These are phyloP conservation scores for Halocynthia aurantium DNA, from an alignment of 23 tunicate species.

Conservation along the genomic window DNA sequence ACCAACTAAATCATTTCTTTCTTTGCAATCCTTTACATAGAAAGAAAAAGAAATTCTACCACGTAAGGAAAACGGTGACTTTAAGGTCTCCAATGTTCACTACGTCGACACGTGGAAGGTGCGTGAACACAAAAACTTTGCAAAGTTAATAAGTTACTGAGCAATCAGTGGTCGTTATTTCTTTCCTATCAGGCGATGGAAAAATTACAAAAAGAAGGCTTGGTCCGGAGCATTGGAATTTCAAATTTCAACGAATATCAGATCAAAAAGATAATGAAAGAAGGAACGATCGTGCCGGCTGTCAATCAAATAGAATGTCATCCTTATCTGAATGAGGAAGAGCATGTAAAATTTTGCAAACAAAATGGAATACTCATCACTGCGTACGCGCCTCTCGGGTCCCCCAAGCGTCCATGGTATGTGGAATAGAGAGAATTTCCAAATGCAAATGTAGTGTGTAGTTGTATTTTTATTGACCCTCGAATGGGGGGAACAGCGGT, in stretches of 20 bases:
- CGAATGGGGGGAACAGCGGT: neutral
- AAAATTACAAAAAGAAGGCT: constrained; percentile 51
- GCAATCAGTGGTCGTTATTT: neutral
- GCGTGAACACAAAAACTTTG: neutral
- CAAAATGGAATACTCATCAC: constrained; percentile 58
- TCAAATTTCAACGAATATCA: constrained; percentile 87
- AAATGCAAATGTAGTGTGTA: neutral
- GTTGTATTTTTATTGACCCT: neutral
- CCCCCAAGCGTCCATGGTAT: constrained; percentile 68
- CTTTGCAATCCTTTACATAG: too few species aligned
- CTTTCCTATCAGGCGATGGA: constrained; percentile 48
- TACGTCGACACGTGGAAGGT: constrained; percentile 89
- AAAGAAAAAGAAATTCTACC: constrained; percentile 26
- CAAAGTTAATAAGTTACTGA: neutral
- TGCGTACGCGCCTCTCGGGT: constrained; percentile 68
- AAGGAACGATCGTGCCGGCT: constrained; percentile 59
- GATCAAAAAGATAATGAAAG: constrained; percentile 39
- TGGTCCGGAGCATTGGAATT: constrained; percentile 68
- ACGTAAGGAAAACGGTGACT: constrained; percentile 40
- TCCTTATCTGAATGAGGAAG: constrained; percentile 50
- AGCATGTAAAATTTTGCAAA: constrained; percentile 36
- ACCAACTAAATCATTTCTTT: too few species aligned
- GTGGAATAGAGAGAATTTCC: neutral
- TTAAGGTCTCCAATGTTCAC: constrained; percentile 38
- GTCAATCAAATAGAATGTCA: constrained; percentile 89